A percentile compares a stretch with the other conserved stretches of the same genome.
Evolutionary conservation across 1,140 invertebrate species (phyloP).

Genomic region (Adoxophyes honmai): DNA sequence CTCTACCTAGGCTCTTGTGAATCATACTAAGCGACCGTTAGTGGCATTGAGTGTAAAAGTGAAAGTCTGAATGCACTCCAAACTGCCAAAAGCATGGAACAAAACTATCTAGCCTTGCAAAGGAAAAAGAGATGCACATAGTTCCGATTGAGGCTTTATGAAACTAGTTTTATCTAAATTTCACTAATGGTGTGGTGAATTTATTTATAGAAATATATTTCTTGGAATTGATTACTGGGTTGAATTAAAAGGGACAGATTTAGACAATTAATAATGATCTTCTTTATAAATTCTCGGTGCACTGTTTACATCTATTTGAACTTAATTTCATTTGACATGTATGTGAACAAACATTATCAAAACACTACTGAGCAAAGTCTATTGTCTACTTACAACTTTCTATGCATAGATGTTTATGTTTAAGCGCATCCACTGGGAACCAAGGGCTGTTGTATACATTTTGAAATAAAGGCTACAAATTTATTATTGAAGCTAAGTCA

Average conservation of each 20-base stretch:
- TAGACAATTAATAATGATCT: no score
- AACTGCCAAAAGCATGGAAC: conserved; percentile 38
- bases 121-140: conserved; percentile 22
- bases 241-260: no score
- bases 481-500: conserved; percentile 27
- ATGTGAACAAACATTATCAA: no score
- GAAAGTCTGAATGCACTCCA: conserved; percentile 48
- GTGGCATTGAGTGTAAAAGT: conserved; percentile 62
- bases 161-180: not conserved
- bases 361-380: no score
- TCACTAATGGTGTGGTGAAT: no score
- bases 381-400: conserved; percentile 56
- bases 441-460: conserved; percentile 22
- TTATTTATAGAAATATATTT: no score
- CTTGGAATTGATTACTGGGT: no score
- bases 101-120: conserved; percentile 31
- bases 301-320: no score
- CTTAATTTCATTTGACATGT: no score
- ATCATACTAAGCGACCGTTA: conserved; percentile 56
- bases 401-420: conserved; percentile 44
- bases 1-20: conserved; percentile 49
- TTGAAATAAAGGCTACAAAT: conserved; percentile 18
- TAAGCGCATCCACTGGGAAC: not conserved
- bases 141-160: not conserved
- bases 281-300: no score